Conservation (phyloP, 1,140 invertebrate genomes). For the Pseudomyrmex concolor region DNA sequence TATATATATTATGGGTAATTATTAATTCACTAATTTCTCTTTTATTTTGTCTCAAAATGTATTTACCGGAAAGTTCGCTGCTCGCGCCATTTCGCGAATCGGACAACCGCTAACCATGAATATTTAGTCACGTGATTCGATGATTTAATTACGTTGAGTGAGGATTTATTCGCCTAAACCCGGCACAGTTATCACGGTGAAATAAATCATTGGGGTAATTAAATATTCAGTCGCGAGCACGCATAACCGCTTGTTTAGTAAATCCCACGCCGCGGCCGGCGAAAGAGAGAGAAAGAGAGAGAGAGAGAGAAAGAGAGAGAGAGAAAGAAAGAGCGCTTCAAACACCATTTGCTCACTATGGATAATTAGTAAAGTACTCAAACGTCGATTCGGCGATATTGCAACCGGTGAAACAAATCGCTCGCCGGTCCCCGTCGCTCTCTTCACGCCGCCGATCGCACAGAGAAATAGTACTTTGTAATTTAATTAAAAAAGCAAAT, state of each 20-base stretch:
- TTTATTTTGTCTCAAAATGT: neutral
- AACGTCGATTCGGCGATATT: conserved; percentile 42
- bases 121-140: conserved; percentile 37
- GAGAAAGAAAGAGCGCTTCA: neutral
- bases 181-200: conserved; percentile 37
- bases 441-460: conserved; percentile 1
- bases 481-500: conserved; percentile 51
- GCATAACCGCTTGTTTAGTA: conserved; percentile 46
- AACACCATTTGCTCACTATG: conserved; percentile 36
- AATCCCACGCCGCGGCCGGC: conserved; percentile 37
- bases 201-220: conserved; percentile 51
- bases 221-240: conserved; percentile 41
- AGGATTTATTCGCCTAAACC: conserved; percentile 53
- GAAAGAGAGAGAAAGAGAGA: neutral
- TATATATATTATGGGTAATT: neutral
- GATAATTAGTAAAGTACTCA: conserved; percentile 57
- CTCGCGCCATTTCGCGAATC: neutral
- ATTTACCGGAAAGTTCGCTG: neutral
- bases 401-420: conserved; percentile 7
- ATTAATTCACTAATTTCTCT: conserved; percentile 2
- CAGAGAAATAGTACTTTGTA: conserved; percentile 23
- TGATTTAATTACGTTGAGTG: conserved; percentile 52
- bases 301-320: no score
- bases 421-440: conserved; percentile 13
- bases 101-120: conserved; percentile 1